These are phyloP conservation scores for Meliscaeva auricollis DNA, from an alignment of 2,888 invertebrate genomes.

Conservation along the genomic window DNA sequence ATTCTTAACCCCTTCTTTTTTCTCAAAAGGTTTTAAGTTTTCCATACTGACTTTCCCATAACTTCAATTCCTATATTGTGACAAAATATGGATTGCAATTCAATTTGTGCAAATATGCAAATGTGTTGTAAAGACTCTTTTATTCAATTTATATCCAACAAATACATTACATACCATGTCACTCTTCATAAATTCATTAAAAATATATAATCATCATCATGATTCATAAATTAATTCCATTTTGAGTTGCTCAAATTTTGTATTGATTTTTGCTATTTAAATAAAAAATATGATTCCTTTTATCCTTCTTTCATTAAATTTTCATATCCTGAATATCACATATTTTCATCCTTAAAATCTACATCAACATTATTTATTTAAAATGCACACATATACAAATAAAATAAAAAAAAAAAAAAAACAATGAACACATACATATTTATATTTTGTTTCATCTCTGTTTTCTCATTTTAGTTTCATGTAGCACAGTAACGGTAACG, in stretches of 20 bases:
- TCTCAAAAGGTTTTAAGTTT: no score
- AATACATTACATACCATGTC: not conserved
- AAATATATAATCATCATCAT: not conserved
- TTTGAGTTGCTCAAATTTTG: not conserved
- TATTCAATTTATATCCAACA: not conserved
- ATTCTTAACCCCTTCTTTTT: no score
- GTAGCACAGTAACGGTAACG: conserved; percentile 95
- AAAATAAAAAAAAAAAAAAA: not conserved
- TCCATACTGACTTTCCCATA: no score
- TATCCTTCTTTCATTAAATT: conserved; percentile 14
- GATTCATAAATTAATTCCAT: not conserved
- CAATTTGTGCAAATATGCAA: no score
- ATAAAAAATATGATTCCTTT: conserved; percentile 4
- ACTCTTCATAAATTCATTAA: not conserved
- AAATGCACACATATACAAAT: conserved; percentile 8
- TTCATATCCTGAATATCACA: conserved; percentile 8
- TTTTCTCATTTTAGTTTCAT: conserved; percentile 89
- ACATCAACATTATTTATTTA: conserved; percentile 36
- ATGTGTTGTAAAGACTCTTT: not conserved
- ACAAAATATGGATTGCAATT: no score
- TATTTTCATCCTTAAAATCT: conserved; percentile 20
- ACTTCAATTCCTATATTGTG: no score
- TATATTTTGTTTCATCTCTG: conserved; percentile 42
- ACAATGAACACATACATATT: conserved; percentile 2
- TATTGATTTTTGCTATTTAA: conserved; percentile 1